Base-by-base conservation (phyloP, 1,140 invertebrate genomes). In the Drosophila seguyi region DNA sequence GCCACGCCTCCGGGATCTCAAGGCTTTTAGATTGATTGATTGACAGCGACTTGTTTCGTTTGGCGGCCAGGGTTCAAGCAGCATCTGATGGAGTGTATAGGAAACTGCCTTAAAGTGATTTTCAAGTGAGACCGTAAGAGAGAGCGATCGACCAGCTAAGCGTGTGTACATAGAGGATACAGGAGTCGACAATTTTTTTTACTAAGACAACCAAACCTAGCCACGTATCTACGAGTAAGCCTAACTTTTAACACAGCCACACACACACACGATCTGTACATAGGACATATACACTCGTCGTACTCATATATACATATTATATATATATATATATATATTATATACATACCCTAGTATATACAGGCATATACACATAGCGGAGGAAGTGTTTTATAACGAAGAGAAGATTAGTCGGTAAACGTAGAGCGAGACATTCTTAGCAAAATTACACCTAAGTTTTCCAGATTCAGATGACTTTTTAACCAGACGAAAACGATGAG, bases 21-120 rank as follows among this genome's bases (percentile, higher is more conserved):
- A 25, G 61, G 61, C 61, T 65, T 65, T 65, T 38, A 63, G 38
- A 22, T 42, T 60, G 61, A 61, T 63, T 31, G 50, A 59, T 63
- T 31, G 53, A 60, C 29, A 31, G 47, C 18, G 60, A 65, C 48
- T 68, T 65, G 47, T 68, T 68, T 68, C 66, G 45, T 63, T 65
- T 22, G 63, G 59, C 61, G 44, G 31, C 61, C 47, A 53, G 61
- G 52, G 45, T 52, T 45, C 44, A 31, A 63, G 31, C 58, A 55
- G 67, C 63, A 69, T 39, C 53, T 71, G 36, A 57, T 41, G 66
- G 53, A 48, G 69, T 72, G 66, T 72, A 83, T 66, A 87, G 82
- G 79, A 87, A 87, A 87, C 83, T 87, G 84, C 84, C 84, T 87
- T 87, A 87, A 87, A 84, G 84, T 87, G 83, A 87, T 81, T 87